Evolutionary conservation across 1,140 invertebrate genomes (phyloP).

Genomic region (Drosophila ananassae): DNA sequence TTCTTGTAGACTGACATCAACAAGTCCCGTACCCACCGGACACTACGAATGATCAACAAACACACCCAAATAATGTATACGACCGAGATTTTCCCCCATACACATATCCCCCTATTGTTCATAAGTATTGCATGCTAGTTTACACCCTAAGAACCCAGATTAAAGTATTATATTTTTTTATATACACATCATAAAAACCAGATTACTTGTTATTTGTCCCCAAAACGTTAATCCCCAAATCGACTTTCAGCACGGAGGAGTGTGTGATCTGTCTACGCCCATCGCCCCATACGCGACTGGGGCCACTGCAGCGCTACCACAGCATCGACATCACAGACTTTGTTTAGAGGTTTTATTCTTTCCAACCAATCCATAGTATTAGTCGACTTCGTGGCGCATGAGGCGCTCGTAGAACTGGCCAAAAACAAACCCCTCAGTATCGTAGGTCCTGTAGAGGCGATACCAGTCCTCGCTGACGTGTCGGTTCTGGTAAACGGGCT

Average conservation of each 20-base stretch:
- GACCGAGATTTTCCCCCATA: slow-evolving; percentile 54
- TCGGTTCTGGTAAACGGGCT: neutral
- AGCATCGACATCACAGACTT: slow-evolving; percentile 71
- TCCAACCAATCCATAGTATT: neutral
- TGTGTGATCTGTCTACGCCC: slow-evolving; percentile 73
- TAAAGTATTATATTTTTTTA: slow-evolving; percentile 72
- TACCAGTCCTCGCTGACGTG: slow-evolving; percentile 14
- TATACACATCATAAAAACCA: slow-evolving; percentile 12
- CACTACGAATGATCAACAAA: slow-evolving; percentile 71
- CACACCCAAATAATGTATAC: slow-evolving; percentile 30
- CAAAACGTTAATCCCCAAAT: slow-evolving; percentile 2
- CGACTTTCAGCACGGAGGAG: slow-evolving; percentile 76
- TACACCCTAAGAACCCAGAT: slow-evolving; percentile 47
- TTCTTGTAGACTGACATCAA: slow-evolving; percentile 76
- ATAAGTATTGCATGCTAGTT: slow-evolving; percentile 53
- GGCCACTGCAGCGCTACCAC: slow-evolving; percentile 65
- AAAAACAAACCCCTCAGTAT: slow-evolving; percentile 14
- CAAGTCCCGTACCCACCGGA: slow-evolving; percentile 76
- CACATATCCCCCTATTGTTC: slow-evolving; percentile 29
- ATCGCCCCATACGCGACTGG: slow-evolving; percentile 52
- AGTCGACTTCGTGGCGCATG: slow-evolving; percentile 1
- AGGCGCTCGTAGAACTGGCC: slow-evolving; percentile 14
- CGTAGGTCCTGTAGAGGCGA: slow-evolving; percentile 11
- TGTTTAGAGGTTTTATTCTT: slow-evolving; percentile 36
- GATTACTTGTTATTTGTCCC: neutral